A percentile compares a stretch with the other conserved stretches of the same genome.
Conservation (phyloP, 2,113 vertebrate species). For the Tetrax tetrax region DNA sequence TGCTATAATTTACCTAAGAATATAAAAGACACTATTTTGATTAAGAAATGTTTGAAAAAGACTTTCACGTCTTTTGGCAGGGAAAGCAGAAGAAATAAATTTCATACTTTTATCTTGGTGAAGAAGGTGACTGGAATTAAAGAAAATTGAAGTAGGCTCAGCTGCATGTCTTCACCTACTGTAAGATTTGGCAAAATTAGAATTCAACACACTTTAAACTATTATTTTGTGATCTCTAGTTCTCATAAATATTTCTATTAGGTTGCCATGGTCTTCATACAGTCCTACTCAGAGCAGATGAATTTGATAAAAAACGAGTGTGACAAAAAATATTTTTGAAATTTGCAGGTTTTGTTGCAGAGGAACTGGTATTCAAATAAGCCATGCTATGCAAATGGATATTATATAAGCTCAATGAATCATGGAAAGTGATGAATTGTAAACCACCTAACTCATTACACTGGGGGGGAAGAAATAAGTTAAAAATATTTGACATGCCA, state of each 20-base stretch:
- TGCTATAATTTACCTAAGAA: neutral
- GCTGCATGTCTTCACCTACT: neutral
- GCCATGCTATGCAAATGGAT: neutral
- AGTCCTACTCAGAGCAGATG: neutral
- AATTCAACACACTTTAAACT: neutral
- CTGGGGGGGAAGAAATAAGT: neutral
- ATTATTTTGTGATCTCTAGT: conserved; percentile 6
- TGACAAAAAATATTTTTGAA: neutral
- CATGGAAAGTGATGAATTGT: neutral
- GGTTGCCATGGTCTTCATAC: neutral
- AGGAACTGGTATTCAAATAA: neutral
- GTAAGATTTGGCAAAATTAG: neutral
- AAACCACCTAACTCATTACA: neutral
- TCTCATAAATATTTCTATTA: neutral
- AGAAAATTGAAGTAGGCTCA: neutral
- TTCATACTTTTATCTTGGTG: neutral
- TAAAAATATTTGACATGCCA: neutral
- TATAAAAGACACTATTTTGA: neutral
- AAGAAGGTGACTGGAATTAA: neutral
- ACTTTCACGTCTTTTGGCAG: neutral
- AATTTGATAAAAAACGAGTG: neutral
- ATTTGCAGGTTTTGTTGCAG: neutral
- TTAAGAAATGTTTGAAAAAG: neutral
- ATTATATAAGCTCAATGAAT: conserved; percentile 31
- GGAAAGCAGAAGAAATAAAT: neutral